Evolutionary conservation across 2,113 vertebrate genomes (phyloP).

Genomic region (Scartelaos histophorus): DNA sequence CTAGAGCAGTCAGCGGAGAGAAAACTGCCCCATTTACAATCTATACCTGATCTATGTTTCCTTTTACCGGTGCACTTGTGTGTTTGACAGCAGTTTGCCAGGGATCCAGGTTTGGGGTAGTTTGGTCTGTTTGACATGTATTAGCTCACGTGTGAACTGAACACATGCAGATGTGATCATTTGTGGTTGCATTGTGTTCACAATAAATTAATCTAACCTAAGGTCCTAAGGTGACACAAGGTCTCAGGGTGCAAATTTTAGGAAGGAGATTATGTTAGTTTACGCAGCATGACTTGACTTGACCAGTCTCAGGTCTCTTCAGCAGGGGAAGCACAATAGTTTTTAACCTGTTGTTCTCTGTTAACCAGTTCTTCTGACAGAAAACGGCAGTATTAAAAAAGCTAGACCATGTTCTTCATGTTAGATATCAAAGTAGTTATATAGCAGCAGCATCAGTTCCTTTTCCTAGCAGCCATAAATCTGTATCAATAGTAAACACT

Average conservation of each 20-base stretch:
- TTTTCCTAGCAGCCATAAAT: too few species aligned
- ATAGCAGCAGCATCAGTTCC: too few species aligned
- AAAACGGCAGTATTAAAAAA: not conserved
- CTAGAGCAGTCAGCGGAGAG: not conserved
- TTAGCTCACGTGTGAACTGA: not conserved
- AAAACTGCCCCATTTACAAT: not conserved
- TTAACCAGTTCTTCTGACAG: not conserved
- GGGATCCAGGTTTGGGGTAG: not conserved
- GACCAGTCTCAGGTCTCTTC: not conserved
- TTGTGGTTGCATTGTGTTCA: not conserved
- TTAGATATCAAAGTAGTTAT: too few species aligned
- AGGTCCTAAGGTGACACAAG: not conserved
- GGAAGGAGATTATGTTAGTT: not conserved
- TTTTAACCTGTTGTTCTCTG: not conserved
- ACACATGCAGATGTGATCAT: not conserved
- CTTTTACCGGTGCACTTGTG: not conserved
- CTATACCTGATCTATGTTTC: not conserved
- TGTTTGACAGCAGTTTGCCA: not conserved
- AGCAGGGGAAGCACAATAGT: not conserved
- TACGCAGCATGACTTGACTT: not conserved
- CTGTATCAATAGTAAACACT: too few species aligned
- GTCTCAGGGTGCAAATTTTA: slow-evolving; percentile 4
- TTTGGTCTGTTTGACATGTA: not conserved
- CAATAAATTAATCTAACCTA: not conserved
- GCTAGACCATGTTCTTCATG: not conserved